phyloP scores from a whole-genome alignment of 2,113 vertebrate species.

The Pundamilia nyererei region DNA sequence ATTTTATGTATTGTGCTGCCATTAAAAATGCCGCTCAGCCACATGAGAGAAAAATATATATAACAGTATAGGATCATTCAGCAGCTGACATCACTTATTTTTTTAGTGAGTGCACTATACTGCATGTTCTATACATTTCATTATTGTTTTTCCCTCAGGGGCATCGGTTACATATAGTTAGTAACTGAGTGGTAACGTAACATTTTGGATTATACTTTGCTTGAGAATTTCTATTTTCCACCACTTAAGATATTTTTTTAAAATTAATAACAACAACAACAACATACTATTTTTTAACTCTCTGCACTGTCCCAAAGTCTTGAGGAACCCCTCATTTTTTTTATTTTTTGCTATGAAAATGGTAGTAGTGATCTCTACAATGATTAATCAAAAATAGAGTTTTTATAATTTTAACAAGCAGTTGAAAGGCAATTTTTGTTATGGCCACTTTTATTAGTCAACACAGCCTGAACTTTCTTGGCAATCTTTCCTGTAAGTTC shows the following conservation, averaged over 20 bases:
- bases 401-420: not conserved
- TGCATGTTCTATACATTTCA: not conserved
- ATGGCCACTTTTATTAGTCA: not conserved
- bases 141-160: not conserved
- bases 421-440: not conserved
- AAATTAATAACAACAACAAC: not conserved
- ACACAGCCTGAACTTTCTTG: not conserved
- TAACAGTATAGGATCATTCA: not conserved
- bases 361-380: not conserved
- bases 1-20: not conserved
- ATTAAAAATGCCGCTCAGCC: not conserved
- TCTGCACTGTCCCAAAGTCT: not conserved
- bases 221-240: not conserved
- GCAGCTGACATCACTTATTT: not conserved
- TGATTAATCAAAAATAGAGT: not conserved
- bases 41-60: not conserved
- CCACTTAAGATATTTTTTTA: not conserved
- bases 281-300: not conserved
- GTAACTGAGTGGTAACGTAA: not conserved
- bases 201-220: not conserved
- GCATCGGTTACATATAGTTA: not conserved
- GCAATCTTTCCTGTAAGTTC: not conserved
- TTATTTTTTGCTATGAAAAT: not conserved
- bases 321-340: not conserved
- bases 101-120: not conserved